Percentiles rank a stretch among this genome's conserved stretches.
Evolutionary conservation across 2,113 vertebrate genomes (phyloP).

Genomic region (Carassius gibelio): DNA sequence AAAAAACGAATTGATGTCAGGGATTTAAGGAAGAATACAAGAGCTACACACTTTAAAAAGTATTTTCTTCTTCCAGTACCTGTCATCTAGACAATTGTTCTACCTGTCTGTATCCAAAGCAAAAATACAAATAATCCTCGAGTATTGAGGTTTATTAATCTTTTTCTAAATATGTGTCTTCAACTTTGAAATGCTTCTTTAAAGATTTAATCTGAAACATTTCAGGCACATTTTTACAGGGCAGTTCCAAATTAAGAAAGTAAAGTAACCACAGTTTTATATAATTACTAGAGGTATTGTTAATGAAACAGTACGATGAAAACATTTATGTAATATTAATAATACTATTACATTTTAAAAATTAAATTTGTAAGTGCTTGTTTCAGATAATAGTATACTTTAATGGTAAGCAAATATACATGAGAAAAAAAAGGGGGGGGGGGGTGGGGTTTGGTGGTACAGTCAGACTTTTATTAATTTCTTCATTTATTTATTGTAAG

Average conservation of each 20-base stretch:
- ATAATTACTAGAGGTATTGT: not conserved
- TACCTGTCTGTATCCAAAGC: slow-evolving; percentile 1
- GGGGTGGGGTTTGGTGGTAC: too few species aligned
- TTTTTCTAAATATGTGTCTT: not conserved
- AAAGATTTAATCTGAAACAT: not conserved
- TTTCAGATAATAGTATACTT: not conserved
- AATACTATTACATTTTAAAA: not conserved
- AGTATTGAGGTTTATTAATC: not conserved
- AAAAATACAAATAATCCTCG: not conserved
- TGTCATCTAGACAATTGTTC: not conserved
- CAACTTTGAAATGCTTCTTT: not conserved
- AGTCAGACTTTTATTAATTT: too few species aligned
- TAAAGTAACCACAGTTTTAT: not conserved
- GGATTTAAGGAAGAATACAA: slow-evolving; percentile 10
- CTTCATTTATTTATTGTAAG: too few species aligned
- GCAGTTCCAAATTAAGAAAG: not conserved
- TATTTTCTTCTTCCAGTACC: not conserved
- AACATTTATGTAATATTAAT: not conserved
- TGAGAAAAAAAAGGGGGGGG: too few species aligned
- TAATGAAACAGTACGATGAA: not conserved
- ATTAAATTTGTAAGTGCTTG: too few species aligned
- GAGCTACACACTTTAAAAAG: not conserved
- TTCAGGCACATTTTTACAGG: not conserved
- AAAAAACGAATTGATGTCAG: not conserved
- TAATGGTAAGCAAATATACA: too few species aligned